Percentiles rank a stretch among this genome's conserved stretches.
Conservation (phyloP, 2,797 vertebrate species). For the Phalloptychus januarius region DNA sequence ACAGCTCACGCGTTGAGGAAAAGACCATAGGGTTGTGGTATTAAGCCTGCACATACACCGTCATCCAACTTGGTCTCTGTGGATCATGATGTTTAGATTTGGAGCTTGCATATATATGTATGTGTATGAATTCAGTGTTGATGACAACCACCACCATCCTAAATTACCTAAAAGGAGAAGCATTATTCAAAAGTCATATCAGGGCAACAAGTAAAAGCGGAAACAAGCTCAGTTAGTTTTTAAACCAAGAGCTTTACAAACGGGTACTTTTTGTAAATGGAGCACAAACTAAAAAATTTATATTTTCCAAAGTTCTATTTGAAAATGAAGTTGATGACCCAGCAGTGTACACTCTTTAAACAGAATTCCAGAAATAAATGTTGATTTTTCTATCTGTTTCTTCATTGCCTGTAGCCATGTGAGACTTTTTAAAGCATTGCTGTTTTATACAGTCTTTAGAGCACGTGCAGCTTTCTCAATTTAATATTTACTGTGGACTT, state of each 20-base stretch:
- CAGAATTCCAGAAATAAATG: constrained; percentile 36
- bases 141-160: constrained; percentile 11
- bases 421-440: background rate
- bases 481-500: background rate
- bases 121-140: constrained; percentile 28
- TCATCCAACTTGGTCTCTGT: constrained; percentile 63
- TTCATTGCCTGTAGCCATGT: constrained; percentile 17
- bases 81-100: constrained; percentile 17
- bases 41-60: constrained; percentile 53
- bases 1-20: constrained; percentile 63
- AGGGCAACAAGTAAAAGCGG: constrained; percentile 6
- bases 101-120: constrained; percentile 12
- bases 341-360: constrained; percentile 12
- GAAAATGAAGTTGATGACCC: constrained; percentile 28
- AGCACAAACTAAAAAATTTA: constrained; percentile 31
- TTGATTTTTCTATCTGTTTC: constrained; percentile 26
- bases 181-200: background rate
- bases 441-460: background rate
- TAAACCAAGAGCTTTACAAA: background rate
- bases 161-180: background rate
- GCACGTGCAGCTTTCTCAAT: background rate
- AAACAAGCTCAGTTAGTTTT: constrained; percentile 9
- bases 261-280: background rate
- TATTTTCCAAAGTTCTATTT: constrained; percentile 30
- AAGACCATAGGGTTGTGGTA: constrained; percentile 58